phyloP scores from a whole-genome alignment of 37 sponge, comb jelly and placozoan species.

The Chondrilla cf. caribensis region DNA sequence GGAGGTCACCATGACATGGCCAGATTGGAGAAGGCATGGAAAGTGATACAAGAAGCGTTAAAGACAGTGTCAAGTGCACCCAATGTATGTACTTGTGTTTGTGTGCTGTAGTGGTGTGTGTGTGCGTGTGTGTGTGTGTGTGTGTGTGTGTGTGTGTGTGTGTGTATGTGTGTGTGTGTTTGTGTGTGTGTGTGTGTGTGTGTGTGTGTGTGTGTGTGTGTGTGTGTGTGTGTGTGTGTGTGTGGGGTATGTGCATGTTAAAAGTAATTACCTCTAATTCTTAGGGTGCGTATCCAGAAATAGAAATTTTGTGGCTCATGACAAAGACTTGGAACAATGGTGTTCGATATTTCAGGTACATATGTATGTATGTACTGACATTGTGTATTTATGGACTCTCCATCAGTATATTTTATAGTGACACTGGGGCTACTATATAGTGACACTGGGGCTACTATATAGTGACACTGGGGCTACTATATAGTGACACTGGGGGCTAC shows the following conservation, averaged over 20 bases:
- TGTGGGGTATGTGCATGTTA: not conserved
- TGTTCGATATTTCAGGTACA: constrained; percentile 77
- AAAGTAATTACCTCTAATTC: not conserved
- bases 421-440: too few relatives aligned
- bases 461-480: too few relatives aligned
- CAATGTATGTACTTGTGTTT: constrained; percentile 36
- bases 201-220: too few relatives aligned
- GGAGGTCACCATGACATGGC: constrained; percentile 38
- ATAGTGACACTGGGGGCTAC: too few relatives aligned
- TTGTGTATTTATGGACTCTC: not conserved
- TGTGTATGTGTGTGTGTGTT: constrained; percentile 5
- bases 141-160: constrained; percentile 15
- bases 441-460: too few relatives aligned
- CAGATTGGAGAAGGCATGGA: constrained; percentile 45
- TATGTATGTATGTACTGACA: not conserved
- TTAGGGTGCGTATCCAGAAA: constrained; percentile 74
- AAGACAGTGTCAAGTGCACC: constrained; percentile 33
- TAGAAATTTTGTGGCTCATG: constrained; percentile 86
- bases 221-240: too few relatives aligned
- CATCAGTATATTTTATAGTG: too few relatives aligned
- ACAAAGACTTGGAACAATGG: constrained; percentile 89
- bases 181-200: not conserved
- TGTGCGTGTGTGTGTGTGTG: constrained; percentile 2
- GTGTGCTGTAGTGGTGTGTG: too few relatives aligned
- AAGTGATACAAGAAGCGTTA: constrained; percentile 39